A percentile compares a stretch with the other conserved stretches of the same genome.
phyloP scores from a whole-genome alignment of 2,797 vertebrate species.

The Vespertilio murinus region DNA sequence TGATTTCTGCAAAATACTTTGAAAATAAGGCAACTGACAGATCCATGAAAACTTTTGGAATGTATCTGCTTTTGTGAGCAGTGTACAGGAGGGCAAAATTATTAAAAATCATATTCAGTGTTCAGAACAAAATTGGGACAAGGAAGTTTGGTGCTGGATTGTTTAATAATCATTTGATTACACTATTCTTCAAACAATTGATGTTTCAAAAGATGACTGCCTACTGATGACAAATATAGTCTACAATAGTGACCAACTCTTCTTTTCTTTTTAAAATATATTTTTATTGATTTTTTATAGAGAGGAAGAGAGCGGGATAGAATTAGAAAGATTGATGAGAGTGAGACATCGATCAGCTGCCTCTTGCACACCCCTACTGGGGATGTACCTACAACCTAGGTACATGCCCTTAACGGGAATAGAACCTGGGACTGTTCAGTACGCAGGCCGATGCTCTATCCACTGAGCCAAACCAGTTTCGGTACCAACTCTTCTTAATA shows the following conservation, averaged over 20 bases:
- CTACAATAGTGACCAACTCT: background rate
- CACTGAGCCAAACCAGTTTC: too few relatives aligned
- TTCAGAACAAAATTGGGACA: background rate
- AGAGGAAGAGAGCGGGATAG: too few relatives aligned
- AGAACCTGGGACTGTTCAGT: too few relatives aligned
- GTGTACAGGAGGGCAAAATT: background rate
- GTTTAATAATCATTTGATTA: background rate
- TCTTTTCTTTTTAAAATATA: too few relatives aligned
- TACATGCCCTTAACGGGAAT: too few relatives aligned
- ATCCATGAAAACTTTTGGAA: background rate
- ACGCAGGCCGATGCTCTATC: too few relatives aligned
- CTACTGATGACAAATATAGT: background rate
- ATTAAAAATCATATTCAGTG: background rate
- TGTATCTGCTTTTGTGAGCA: background rate
- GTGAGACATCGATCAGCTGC: too few relatives aligned
- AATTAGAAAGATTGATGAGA: too few relatives aligned
- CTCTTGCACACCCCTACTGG: too few relatives aligned
- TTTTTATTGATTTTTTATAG: too few relatives aligned
- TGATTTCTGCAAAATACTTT: background rate
- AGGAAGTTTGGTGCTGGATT: background rate
- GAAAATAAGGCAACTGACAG: background rate
- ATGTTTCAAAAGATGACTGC: constrained; percentile 15
- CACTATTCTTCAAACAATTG: background rate
- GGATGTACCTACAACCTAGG: too few relatives aligned
- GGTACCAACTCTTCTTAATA: background rate